Base-by-base conservation (phyloP, 2,888 invertebrate species). In the Calephelis perditalis region DNA sequence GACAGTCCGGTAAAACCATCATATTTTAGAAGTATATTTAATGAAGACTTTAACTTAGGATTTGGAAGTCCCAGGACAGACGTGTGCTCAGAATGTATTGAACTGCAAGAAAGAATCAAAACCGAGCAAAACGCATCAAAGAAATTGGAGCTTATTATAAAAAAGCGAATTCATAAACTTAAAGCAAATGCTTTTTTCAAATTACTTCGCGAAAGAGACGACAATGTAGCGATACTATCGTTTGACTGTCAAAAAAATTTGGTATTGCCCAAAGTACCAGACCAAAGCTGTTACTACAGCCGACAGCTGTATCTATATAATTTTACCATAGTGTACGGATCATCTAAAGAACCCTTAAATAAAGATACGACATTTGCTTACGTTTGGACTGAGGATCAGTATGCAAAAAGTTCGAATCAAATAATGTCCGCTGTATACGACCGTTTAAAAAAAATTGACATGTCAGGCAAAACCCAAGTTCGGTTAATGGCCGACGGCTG, bases 1-100 rank as follows among this genome's bases (percentile, higher is more conserved):
- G 43, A 56, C 56, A 56, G 56, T n/a, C n/a, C 56, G 9, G 56
- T 56, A 37, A 56, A 56, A 35, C 15, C 35, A 56, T 56, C 57
- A 35, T 57, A 57, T 45, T 57, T 57, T 15, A 11, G 57, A 12
- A 26, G 26, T 10, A 57, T 57, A 15, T 57, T 57, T 45, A 57
- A 57, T 45, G 11, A 36, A 45, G 45, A 57, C 35, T 57, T 57
- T 40, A 57, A 57, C 35, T 15, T 57, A 45, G 57, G 57, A 26
- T 45, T 57, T 40, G 57, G 57, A 35, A 57, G 12, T 26, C 57
- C 45, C 11, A 44, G 45, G 12, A 56, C 40, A n/a, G 56, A 44
- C 43, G 56, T 35, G 15, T 56, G 56, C 56, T 56, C 56, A 40
- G 43, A 26, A 45, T 57, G 46, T 35, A 57, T 57, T 45, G 45